Base-by-base conservation (phyloP, 2,113 vertebrate genomes). In the Phrynosoma platyrhinos region DNA sequence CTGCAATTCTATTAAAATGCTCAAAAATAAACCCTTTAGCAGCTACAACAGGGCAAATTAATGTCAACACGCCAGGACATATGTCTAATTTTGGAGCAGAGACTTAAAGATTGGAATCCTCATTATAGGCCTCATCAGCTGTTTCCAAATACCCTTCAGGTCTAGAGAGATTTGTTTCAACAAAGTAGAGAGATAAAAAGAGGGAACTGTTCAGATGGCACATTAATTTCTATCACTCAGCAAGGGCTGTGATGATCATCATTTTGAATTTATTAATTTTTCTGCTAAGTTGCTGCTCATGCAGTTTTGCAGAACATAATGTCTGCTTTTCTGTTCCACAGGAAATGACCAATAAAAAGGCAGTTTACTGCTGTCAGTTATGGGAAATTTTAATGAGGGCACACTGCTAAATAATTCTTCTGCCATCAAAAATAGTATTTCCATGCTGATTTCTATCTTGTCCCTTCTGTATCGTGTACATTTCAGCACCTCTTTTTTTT, bases 11-110 rank as follows among this genome's bases (percentile, higher is more conserved):
- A 89, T 94, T 82, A 91, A 95, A 94, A 94, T 82, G 88, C 85
- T 89, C 93, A 83, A 91, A 94, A 93, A 94, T 93, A 94, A 94
- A 93, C 91, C 88, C 88, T 90, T 93, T 92, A 79, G 94, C 66
- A 89, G 90, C 90, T 92, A 21, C 90, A 96, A 94, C 90, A 85
- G 88, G 90, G 90, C 91, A 89, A 95, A 96, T 94, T 92, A 95
- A 94, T 91, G 95, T 93, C 95, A 96, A 87, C 91, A 87, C 83
- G 79, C 91, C 93, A 91, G 92, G 93, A 94, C 92, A 94, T 91
- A 94, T 92, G 94, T 94, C 92, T 95, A 94, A 95, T 95, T 95
- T 94, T 88, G 91, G 90, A 90, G 81, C 93, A 91, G 92, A 94
- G 92, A 92, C 91, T 91, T 90, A 91, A 91, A 94, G 92, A 95